Evolutionary conservation across 2,888 invertebrate genomes (phyloP).

Genomic region (Hyposoter dolosus): DNA sequence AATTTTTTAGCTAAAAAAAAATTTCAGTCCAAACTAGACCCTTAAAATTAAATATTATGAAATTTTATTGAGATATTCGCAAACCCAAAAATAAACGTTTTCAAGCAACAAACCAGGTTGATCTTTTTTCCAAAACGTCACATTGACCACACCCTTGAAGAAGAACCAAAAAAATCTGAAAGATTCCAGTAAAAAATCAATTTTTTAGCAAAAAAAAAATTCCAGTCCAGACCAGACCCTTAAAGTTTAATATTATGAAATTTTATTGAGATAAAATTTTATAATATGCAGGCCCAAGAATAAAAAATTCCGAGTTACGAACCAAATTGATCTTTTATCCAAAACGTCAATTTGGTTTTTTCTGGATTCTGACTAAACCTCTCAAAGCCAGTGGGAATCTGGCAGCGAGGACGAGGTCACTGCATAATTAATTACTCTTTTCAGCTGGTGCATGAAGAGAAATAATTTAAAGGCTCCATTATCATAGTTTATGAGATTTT

Average conservation of each 20-base stretch:
- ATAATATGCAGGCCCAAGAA: neutral
- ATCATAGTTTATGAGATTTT: slow-evolving; percentile 17
- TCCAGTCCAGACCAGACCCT: no score
- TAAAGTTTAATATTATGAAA: no score
- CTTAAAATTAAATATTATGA: no score
- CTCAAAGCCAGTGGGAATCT: slow-evolving; percentile 30
- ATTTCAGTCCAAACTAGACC: no score
- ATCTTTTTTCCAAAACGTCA: neutral
- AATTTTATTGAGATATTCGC: no score
- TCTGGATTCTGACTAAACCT: slow-evolving; percentile 23
- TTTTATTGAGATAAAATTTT: no score
- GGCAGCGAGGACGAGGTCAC: slow-evolving; percentile 43
- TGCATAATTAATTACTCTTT: slow-evolving; percentile 64
- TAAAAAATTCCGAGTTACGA: neutral
- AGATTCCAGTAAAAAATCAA: neutral
- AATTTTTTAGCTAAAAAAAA: no score
- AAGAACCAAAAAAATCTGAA: neutral
- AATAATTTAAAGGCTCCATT: slow-evolving; percentile 64
- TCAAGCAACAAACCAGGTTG: neutral
- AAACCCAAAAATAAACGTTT: neutral
- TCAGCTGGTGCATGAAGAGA: slow-evolving; percentile 57
- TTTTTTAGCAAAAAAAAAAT: no score
- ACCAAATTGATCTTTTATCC: neutral
- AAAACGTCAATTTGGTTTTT: no score
- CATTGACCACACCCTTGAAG: no score